Conservation (phyloP, 2,113 vertebrate genomes). For the Melanostigma gelatinosum region DNA sequence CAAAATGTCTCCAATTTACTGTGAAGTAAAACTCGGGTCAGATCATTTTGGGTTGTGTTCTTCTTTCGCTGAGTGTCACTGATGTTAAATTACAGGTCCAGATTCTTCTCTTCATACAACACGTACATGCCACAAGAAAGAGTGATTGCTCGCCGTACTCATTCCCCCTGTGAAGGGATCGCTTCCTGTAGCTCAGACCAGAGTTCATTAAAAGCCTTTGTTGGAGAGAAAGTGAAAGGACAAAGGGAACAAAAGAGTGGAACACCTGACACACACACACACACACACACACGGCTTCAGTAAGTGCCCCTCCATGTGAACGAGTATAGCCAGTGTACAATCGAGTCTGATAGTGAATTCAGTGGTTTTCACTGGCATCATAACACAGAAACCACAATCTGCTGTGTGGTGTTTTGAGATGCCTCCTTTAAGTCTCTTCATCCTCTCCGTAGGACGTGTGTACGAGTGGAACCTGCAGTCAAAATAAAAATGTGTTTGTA, state of each 20-base stretch:
- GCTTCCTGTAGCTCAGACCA: neutral
- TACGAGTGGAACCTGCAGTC: neutral
- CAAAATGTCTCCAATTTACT: neutral
- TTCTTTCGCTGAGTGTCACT: neutral
- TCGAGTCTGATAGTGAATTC: neutral
- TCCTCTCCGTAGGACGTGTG: neutral
- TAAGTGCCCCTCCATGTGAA: constrained; percentile 11
- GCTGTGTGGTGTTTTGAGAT: neutral
- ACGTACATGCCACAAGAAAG: constrained; percentile 2
- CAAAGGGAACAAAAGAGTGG: constrained; percentile 57
- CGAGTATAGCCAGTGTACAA: neutral
- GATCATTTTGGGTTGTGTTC: neutral
- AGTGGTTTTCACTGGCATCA: neutral
- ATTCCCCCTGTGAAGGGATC: constrained; percentile 25
- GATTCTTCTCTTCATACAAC: neutral
- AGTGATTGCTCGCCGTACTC: constrained; percentile 20
- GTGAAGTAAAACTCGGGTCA: neutral
- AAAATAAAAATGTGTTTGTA: neutral
- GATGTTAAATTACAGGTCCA: neutral
- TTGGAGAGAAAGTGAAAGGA: constrained; percentile 53
- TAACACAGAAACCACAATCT: neutral
- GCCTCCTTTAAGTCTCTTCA: neutral
- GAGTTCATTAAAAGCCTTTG: constrained; percentile 62
- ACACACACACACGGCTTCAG: constrained; percentile 17
- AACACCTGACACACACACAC: constrained; percentile 50